These are phyloP conservation scores for Pammene aurita DNA, from an alignment of 2,888 invertebrate species.

Conservation along the genomic window DNA sequence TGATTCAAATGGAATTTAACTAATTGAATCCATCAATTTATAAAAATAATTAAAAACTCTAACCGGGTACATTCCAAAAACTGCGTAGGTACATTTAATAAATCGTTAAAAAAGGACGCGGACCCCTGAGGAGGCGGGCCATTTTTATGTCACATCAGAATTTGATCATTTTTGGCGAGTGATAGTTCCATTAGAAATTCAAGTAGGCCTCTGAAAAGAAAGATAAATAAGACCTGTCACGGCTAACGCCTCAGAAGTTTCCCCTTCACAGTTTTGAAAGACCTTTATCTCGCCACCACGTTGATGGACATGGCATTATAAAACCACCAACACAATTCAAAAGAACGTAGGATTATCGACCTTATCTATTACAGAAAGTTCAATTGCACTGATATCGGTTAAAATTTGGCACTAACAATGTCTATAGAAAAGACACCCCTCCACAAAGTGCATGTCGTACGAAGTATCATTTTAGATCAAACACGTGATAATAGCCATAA, in stretches of 20 bases:
- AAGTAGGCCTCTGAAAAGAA: conserved; percentile 40
- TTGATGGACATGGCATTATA: conserved; percentile 49
- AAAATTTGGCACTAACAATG: conserved; percentile 51
- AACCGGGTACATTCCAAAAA: too few relatives aligned
- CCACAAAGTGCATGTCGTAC: conserved; percentile 61
- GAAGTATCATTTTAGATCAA: conserved; percentile 83
- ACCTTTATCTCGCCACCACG: conserved; percentile 43
- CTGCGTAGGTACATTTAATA: too few relatives aligned
- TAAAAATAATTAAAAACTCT: too few relatives aligned
- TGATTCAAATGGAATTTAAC: not conserved
- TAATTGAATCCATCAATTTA: too few relatives aligned
- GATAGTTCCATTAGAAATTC: conserved; percentile 39
- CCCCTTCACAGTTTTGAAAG: conserved; percentile 44
- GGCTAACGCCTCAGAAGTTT: conserved; percentile 37
- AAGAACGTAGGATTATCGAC: conserved; percentile 51
- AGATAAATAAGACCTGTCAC: conserved; percentile 44
- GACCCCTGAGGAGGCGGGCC: not conserved
- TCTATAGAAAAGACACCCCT: conserved; percentile 62
- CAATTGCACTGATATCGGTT: conserved; percentile 56
- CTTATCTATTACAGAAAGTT: conserved; percentile 51
- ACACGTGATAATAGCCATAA: conserved; percentile 83
- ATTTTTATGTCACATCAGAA: conserved; percentile 29
- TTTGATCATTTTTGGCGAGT: conserved; percentile 25
- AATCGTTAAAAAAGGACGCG: too few relatives aligned
- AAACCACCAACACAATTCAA: conserved; percentile 51